A percentile compares a stretch with the other conserved stretches of the same genome.
Evolutionary conservation across 2,797 vertebrate genomes (phyloP).

Genomic region (Gouania willdenowi): DNA sequence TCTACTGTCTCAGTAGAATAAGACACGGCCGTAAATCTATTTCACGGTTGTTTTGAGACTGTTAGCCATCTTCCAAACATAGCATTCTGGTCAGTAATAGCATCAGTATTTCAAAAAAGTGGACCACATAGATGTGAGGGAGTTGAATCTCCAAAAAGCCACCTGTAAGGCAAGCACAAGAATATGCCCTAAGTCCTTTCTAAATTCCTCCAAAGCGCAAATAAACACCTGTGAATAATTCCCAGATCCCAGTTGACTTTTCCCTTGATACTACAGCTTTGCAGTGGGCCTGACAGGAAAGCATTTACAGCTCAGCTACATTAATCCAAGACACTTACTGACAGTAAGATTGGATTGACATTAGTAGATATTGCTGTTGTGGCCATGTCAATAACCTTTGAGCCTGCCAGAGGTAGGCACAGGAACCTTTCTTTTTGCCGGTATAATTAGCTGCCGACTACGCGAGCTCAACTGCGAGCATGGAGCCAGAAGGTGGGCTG

Average conservation of each 20-base stretch:
- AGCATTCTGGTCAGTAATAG: background rate
- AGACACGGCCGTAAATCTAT: constrained; percentile 21
- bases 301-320: constrained; percentile 10
- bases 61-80: background rate
- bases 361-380: constrained; percentile 52
- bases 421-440: constrained; percentile 50
- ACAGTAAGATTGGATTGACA: constrained; percentile 43
- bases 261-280: too few relatives aligned
- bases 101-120: constrained; percentile 27
- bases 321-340: constrained; percentile 1
- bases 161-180: background rate
- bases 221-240: too few relatives aligned
- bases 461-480: constrained; percentile 48
- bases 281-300: background rate
- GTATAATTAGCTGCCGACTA: constrained; percentile 66
- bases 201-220: too few relatives aligned
- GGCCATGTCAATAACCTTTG: constrained; percentile 60
- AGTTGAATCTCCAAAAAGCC: background rate
- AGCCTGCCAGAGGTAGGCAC: constrained; percentile 34
- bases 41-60: constrained; percentile 15
- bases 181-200: too few relatives aligned
- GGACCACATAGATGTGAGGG: background rate
- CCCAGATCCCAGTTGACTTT: too few relatives aligned
- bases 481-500: constrained; percentile 57
- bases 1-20: constrained; percentile 5